Conservation (phyloP, 2,888 invertebrate genomes). For the Dasypolia templi region DNA sequence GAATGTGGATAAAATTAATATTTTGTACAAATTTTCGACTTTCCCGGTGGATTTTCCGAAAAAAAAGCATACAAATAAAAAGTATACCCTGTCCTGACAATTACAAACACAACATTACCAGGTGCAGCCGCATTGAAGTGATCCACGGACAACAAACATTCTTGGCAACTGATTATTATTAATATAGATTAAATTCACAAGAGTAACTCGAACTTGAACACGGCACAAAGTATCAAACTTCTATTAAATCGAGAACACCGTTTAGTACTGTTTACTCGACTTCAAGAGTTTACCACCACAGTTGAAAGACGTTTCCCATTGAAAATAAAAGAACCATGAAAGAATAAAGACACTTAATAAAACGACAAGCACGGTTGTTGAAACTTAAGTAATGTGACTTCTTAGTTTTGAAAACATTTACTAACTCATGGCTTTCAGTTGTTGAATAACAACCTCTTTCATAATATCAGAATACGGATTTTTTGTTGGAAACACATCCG, state of each 20-base stretch:
- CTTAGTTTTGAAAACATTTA: slow-evolving; percentile 53
- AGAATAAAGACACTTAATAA: slow-evolving; percentile 59
- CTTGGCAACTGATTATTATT: no score
- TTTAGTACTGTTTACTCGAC: slow-evolving; percentile 32
- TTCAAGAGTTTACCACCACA: slow-evolving; percentile 12
- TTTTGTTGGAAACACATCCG: no score
- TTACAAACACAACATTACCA: no score
- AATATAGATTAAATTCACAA: neutral
- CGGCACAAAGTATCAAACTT: no score
- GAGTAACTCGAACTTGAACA: neutral
- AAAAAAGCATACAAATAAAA: no score
- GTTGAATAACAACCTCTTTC: slow-evolving; percentile 46
- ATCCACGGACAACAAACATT: no score
- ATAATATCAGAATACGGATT: neutral
- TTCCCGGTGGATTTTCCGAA: no score
- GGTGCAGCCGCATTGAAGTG: no score
- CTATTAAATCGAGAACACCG: neutral
- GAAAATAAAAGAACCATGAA: slow-evolving; percentile 47
- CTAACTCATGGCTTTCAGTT: slow-evolving; percentile 37
- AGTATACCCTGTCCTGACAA: no score
- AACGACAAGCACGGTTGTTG: slow-evolving; percentile 53
- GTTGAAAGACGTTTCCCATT: slow-evolving; percentile 29
- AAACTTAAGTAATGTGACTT: slow-evolving; percentile 65
- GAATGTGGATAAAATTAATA: neutral
- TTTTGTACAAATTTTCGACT: no score